phyloP scores from a whole-genome alignment of 2,888 invertebrate genomes.

The Lymantria monacha region DNA sequence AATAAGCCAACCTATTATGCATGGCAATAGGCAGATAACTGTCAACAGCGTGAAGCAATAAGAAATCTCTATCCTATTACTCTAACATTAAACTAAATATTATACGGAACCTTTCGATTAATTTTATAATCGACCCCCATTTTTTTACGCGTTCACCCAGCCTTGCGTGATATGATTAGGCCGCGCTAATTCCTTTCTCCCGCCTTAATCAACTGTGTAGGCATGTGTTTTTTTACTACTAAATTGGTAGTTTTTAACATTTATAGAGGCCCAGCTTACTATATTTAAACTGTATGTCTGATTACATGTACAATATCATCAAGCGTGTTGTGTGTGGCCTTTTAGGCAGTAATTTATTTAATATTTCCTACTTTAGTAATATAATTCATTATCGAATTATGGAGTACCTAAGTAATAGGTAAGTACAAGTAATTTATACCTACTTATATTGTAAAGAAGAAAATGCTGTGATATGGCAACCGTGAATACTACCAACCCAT shows the following conservation, averaged over 20 bases:
- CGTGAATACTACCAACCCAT: too few relatives aligned
- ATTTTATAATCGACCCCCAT: conserved; percentile 10
- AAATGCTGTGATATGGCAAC: too few relatives aligned
- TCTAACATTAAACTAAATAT: background rate
- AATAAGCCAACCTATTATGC: too few relatives aligned
- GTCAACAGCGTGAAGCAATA: too few relatives aligned
- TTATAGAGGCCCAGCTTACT: conserved; percentile 27
- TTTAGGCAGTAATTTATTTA: background rate
- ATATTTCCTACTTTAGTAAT: background rate
- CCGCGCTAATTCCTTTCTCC: conserved; percentile 39
- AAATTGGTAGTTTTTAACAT: conserved; percentile 35
- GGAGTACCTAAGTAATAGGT: too few relatives aligned
- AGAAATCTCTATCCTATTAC: too few relatives aligned
- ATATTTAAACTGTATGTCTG: background rate
- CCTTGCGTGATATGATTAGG: conserved; percentile 41
- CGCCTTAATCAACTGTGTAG: conserved; percentile 33
- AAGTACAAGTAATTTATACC: too few relatives aligned
- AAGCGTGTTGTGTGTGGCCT: background rate
- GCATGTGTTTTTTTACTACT: conserved; percentile 30
- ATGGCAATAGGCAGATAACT: too few relatives aligned
- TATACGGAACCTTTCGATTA: conserved; percentile 25
- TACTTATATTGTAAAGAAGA: too few relatives aligned
- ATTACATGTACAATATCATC: background rate
- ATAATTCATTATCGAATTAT: background rate
- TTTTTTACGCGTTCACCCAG: conserved; percentile 30